A percentile compares a stretch with the other conserved stretches of the same genome.
phyloP scores from a whole-genome alignment of 2,113 vertebrate species.

The Myrmecobius fasciatus region DNA sequence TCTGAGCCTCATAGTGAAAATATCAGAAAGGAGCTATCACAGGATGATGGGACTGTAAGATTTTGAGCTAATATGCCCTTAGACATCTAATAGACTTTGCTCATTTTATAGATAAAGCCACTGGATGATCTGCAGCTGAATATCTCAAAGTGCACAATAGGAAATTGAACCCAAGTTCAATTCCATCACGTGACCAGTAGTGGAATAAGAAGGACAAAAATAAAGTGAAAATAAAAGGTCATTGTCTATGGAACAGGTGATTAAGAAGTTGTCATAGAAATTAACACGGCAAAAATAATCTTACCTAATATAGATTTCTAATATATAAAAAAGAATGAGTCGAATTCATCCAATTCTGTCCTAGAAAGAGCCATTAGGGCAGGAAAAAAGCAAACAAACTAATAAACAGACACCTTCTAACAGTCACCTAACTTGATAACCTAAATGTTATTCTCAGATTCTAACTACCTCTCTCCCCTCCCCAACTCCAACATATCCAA shows the following conservation, averaged over 20 bases:
- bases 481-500: no score
- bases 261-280: neutral
- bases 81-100: neutral
- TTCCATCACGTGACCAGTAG: neutral
- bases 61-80: neutral
- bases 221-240: neutral
- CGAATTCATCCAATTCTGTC: neutral
- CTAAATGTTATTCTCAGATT: no score
- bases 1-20: neutral
- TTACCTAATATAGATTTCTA: neutral
- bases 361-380: neutral
- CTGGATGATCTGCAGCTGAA: neutral
- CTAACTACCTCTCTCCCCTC: no score
- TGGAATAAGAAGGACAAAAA: neutral
- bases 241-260: neutral
- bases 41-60: neutral
- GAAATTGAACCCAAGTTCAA: neutral
- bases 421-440: no score
- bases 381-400: neutral
- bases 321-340: neutral
- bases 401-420: neutral
- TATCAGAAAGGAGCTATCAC: neutral
- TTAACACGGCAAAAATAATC: neutral
- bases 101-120: neutral
- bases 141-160: neutral